Evolutionary conservation across 2,888 invertebrate species (phyloP), one percentile per base, ranked within the genome.

Genomic region (Netelia inedita): DNA sequence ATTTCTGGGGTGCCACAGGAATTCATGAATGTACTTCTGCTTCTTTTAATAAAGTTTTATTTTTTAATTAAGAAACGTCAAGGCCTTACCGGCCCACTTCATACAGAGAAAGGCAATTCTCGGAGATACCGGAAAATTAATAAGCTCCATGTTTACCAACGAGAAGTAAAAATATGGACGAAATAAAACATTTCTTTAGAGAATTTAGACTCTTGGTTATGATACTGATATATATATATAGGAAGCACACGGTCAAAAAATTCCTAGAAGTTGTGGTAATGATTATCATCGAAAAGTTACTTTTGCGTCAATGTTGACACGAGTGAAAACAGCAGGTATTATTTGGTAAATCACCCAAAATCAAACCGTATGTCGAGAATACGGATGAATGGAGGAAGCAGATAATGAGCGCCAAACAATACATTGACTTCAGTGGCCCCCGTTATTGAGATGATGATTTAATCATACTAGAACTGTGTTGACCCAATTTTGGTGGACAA

Each of bases 351-450:
- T 2, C 46, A 46, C 14, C 1, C 14, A 14, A 46, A 46, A 11
- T 46, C 46, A 46, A 46, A 46, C 6, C 14, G 46, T 14, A 46
- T 46, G 46, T 46, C 46, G 14, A 14, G 11, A 46, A 14, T 14
- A 69, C 53, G 23, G 61, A 46, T 41, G 71, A 71, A 35, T 46
- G 53, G 57, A 10, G 41, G 16, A 43, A 59, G 46, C 16, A 23
- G 63, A 81, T 88, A 88, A 90, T 88, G 88, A 89, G 88, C 82
- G 87, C 85, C 86, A 87, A 80, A 83, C 82, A 85, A 88, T 89
- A 89, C 55, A 91, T 89, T 86, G 87, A 86, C 85, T 88, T 82
- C 88, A 83, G 82, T 78, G 88, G 86, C 71, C 86, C 88, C 85
- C 87, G 88, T 89, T 89, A 90, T 91, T 89, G 86, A 85, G 79